Evolutionary conservation across 2,113 vertebrate genomes (phyloP), one percentile per base, ranked within the genome.

Genomic region (Salvelinus namaycush): DNA sequence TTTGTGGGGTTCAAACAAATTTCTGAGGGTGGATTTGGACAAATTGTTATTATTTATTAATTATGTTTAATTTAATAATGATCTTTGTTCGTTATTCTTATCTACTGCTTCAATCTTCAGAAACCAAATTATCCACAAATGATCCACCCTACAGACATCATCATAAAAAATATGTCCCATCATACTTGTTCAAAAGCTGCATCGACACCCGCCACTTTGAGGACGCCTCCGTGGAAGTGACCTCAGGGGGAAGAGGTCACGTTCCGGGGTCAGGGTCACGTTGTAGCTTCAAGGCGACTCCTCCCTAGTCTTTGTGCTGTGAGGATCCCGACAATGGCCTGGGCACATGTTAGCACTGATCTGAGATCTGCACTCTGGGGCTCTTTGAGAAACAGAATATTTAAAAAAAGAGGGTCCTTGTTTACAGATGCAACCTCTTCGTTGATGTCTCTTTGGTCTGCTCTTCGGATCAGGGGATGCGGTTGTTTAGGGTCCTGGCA

Each of bases 241-340:
- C 71, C 79, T 57, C 3, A 2, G 64, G 70, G 71, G 75, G n/a
- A 81, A 62, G 64, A 75, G 77, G 39, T 74, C 68, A 74, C 69
- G 1, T 16, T 57, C 29, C 5, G 44, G 18, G 78, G 82, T 80
- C 78, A 83, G 69, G 72, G 79, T 77, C 78, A 73, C 82, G 24
- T 54, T 78, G 76, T 83, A 75, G 67, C 81, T 83, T 54, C 71
- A 49, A 75, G 81, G 72, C 12, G 1, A 73, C 77, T 78, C 14
- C 24, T 27, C 26, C 24, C 18, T 8, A 8, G 59, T 62, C n/a
- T 62, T 62, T 62, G 59, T 62, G 18, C n/a, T 62, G 59, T 22
- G 2, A 18, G n/a, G 59, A 11, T 62, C 59, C 3, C 64, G 29
- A 29, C 64, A 66, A 14, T 26, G 26, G 26, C 11, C 60, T 64